Percentiles rank a stretch among this genome's conserved stretches.
Evolutionary conservation across 2,888 invertebrate genomes (phyloP).

Genomic region (Caenorhabditis sulstoni): DNA sequence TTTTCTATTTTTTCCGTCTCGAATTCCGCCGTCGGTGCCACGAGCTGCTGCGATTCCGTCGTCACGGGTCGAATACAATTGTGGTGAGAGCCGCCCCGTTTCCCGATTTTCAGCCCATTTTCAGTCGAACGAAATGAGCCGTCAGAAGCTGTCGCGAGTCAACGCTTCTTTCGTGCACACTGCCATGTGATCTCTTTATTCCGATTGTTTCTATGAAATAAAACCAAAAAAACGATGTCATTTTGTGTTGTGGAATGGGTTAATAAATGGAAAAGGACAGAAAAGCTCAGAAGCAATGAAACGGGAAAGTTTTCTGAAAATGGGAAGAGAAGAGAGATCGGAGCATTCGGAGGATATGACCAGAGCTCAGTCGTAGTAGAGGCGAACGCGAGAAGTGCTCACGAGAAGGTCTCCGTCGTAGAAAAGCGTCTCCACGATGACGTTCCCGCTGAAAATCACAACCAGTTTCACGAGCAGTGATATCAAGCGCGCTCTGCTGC

Average conservation of each 20-base stretch:
- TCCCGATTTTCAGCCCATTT: too few relatives aligned
- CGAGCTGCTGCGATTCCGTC: conserved; percentile 44
- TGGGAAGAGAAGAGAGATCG: conserved; percentile 6
- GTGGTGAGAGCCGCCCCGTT: conserved; percentile 9
- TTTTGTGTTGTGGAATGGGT: background rate
- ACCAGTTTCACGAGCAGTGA: too few relatives aligned
- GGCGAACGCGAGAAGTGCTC: conserved; percentile 93
- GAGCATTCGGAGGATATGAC: too few relatives aligned
- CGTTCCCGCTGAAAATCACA: conserved; percentile 88
- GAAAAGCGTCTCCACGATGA: conserved; percentile 96
- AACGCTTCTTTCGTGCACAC: conserved; percentile 42
- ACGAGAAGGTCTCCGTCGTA: conserved; percentile 95
- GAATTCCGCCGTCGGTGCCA: conserved; percentile 65
- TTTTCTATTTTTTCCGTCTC: conserved; percentile 67
- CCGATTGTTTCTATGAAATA: background rate
- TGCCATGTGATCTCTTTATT: conserved; percentile 10
- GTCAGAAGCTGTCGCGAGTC: conserved; percentile 51
- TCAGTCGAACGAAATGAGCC: conserved; percentile 56
- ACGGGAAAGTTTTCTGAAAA: conserved; percentile 9
- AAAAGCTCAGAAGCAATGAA: background rate
- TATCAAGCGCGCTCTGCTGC: too few relatives aligned
- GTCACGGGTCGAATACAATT: conserved; percentile 39
- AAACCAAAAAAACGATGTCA: background rate
- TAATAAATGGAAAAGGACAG: background rate
- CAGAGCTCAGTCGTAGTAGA: conserved; percentile 90